Conservation (phyloP, 2,888 invertebrate genomes). For the Erebia ligea region DNA sequence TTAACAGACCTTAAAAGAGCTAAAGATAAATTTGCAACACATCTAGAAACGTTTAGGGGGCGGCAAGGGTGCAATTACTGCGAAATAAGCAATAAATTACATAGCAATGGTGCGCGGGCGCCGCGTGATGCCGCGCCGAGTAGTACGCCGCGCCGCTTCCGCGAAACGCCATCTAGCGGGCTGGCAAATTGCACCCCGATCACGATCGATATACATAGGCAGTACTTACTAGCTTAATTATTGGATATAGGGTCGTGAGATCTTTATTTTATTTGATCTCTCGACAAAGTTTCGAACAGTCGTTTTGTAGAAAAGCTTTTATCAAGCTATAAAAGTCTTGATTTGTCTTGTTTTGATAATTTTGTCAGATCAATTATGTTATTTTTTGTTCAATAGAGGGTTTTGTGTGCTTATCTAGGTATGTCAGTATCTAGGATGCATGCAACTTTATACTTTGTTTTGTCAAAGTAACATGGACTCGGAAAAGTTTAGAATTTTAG, state of each 20-base stretch:
- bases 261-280: neutral
- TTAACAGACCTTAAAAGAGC: slow-evolving; percentile 39
- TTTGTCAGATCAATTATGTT: too few species aligned
- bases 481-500: too few species aligned
- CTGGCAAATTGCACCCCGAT: slow-evolving; percentile 69
- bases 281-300: neutral
- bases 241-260: slow-evolving; percentile 20
- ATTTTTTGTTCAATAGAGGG: too few species aligned
- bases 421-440: too few species aligned
- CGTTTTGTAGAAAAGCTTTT: neutral
- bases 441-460: too few species aligned
- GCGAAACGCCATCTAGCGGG: slow-evolving; percentile 72
- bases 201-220: slow-evolving; percentile 68
- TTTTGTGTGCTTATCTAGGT: too few species aligned
- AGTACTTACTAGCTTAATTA: slow-evolving; percentile 15
- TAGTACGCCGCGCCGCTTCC: slow-evolving; percentile 59
- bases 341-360: too few species aligned
- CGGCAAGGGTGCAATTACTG: slow-evolving; percentile 72
- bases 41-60: slow-evolving; percentile 61
- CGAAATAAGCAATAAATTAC: slow-evolving; percentile 65
- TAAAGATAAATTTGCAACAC: slow-evolving; percentile 46
- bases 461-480: too few species aligned
- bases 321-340: too few species aligned
- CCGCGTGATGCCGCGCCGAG: slow-evolving; percentile 63
- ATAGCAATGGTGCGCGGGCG: slow-evolving; percentile 60